Conservation (phyloP, 2,113 vertebrate genomes). For the Peromyscus polionotus region DNA sequence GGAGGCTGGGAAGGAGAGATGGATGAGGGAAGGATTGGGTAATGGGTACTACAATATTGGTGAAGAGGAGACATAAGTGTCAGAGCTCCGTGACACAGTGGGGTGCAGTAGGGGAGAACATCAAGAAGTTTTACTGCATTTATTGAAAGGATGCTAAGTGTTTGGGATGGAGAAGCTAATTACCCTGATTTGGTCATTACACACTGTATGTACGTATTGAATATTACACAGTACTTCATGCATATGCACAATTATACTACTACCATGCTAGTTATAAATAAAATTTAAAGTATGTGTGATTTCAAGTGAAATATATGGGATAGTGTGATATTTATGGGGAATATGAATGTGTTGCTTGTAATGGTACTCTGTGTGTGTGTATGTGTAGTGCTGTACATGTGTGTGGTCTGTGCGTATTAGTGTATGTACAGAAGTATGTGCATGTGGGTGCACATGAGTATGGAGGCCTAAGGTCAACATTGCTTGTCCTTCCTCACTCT, state of each 20-base stretch:
- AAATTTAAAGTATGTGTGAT: background rate
- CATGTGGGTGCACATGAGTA: background rate
- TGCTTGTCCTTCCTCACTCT: background rate
- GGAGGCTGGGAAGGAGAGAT: background rate
- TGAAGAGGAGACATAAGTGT: background rate
- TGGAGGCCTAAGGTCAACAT: background rate
- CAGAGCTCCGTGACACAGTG: background rate
- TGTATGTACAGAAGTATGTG: background rate
- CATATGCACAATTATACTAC: background rate
- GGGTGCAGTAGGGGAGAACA: background rate
- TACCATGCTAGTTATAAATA: background rate
- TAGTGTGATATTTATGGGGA: slow-evolving; percentile 1
- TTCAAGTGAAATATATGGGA: slow-evolving; percentile 10
- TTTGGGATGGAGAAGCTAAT: background rate
- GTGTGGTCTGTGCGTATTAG: background rate
- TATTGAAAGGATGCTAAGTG: background rate
- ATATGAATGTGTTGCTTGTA: background rate
- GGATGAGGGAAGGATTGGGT: too few relatives aligned
- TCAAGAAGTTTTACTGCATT: background rate
- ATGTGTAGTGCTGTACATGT: background rate
- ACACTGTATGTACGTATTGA: background rate
- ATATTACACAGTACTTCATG: background rate
- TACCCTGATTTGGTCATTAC: background rate
- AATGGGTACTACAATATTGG: too few relatives aligned
- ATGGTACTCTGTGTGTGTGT: background rate